These are phyloP conservation scores for Cantharis rustica DNA, from an alignment of 2,888 invertebrate species.

Conservation along the genomic window DNA sequence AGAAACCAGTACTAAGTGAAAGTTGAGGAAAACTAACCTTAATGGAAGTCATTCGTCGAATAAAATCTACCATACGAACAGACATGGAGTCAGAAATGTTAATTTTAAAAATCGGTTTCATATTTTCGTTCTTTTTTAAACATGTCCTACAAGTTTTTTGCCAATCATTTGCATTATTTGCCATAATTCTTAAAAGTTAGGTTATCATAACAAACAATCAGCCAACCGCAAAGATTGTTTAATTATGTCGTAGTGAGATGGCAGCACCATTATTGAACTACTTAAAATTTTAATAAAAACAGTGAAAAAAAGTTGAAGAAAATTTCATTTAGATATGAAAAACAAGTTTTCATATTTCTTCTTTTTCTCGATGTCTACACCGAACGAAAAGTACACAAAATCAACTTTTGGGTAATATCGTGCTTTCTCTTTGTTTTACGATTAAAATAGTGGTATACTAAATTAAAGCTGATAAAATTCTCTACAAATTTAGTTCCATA, in stretches of 20 bases:
- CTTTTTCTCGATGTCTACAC: too few species aligned
- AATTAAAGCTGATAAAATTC: too few species aligned
- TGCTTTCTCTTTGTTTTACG: too few species aligned
- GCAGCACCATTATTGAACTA: too few species aligned
- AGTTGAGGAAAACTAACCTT: conserved; percentile 29
- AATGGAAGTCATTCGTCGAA: conserved; percentile 34
- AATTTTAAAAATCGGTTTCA: conserved; percentile 33
- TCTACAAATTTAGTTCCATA: too few species aligned
- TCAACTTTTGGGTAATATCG: too few species aligned
- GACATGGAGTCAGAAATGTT: conserved; percentile 26
- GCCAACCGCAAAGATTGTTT: background rate
- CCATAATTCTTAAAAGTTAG: background rate
- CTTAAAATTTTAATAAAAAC: too few species aligned
- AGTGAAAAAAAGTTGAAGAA: too few species aligned
- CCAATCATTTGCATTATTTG: conserved; percentile 4
- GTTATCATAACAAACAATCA: background rate
- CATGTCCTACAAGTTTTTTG: conserved; percentile 36
- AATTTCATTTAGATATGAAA: too few species aligned
- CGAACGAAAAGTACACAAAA: too few species aligned
- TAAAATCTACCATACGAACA: conserved; percentile 31
- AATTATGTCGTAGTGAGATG: background rate
- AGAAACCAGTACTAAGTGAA: background rate
- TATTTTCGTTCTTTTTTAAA: conserved; percentile 24
- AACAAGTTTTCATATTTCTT: too few species aligned
- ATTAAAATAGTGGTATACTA: too few species aligned